Conservation (phyloP, 2,888 invertebrate species). For the Schizaphis graminum region DNA sequence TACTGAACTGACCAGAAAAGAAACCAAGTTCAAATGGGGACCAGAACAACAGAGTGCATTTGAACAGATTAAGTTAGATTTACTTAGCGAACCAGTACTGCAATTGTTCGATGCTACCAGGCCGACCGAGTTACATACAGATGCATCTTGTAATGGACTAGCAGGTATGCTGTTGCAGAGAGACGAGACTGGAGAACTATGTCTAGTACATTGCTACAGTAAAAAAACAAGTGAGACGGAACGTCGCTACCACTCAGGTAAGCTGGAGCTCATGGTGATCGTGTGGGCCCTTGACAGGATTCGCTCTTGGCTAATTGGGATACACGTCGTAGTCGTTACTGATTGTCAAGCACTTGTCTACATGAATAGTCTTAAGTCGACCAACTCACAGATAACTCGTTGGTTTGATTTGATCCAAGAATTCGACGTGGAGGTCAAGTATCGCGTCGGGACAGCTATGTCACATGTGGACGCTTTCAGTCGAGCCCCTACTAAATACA, state of each 20-base stretch:
- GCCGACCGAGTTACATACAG: conserved; percentile 64
- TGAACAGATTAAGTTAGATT: conserved; percentile 56
- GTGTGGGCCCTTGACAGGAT: not conserved
- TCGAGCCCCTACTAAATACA: too few species aligned
- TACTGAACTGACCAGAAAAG: conserved; percentile 36
- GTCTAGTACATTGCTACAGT: conserved; percentile 68
- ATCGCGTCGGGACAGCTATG: conserved; percentile 32
- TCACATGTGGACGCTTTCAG: conserved; percentile 49
- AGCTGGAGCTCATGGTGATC: conserved; percentile 3
- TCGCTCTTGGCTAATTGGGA: not conserved
- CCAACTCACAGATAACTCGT: conserved; percentile 66
- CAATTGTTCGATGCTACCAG: conserved; percentile 69
- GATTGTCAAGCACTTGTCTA: conserved; percentile 69
- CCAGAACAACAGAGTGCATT: conserved; percentile 17
- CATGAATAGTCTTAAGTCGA: conserved; percentile 67
- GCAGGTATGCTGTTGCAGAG: conserved; percentile 49
- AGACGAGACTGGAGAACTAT: too few species aligned
- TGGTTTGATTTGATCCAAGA: conserved; percentile 48
- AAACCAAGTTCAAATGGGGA: conserved; percentile 24
- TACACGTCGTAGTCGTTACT: conserved; percentile 66
- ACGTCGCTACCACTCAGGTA: not conserved
- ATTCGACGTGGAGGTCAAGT: conserved; percentile 26
- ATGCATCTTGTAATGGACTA: conserved; percentile 67
- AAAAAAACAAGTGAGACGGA: conserved; percentile 67
- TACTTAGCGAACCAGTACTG: conserved; percentile 68